Base-by-base conservation (phyloP, 2,888 invertebrate genomes). In the Priapulus caudatus region DNA sequence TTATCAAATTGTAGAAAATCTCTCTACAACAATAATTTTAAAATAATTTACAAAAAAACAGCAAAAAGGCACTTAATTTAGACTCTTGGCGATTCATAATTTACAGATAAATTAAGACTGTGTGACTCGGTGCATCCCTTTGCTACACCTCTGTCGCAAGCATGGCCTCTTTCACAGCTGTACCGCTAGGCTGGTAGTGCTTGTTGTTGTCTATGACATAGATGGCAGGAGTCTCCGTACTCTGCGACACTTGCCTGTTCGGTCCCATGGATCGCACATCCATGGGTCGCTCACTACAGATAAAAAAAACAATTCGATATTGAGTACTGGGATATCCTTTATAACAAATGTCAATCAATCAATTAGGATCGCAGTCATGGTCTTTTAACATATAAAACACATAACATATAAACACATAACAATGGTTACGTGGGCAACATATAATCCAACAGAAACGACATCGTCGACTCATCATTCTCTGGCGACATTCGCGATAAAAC, bases 71-170 rank as follows among this genome's bases (percentile, higher is more conserved):
- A 33, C 33, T 33, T 33, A 33, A 33, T 33, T 33, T 33, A 33
- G 10, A 10, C n/a, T n/a, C n/a, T n/a, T n/a, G 33, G n/a, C n/a
- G n/a, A n/a, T n/a, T n/a, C 33, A 33, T 33, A 33, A 10, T 10
- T 33, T 33, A 33, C 33, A 33, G 33, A 33, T 33, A 33, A 33
- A 33, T 33, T 10, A 33, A 33, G 10, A 10, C 33, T 33, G n/a
- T n/a, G n/a, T 33, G 33, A n/a, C 10, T 33, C 10, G 33, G 33
- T 33, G 33, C 10, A n/a, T 10, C 10, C 33, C 10, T 10, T 10
- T 33, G 33, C 33, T 33, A 33, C 33, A 33, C 33, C 33, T 33
- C 33, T n/a, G 33, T 33, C 10, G 33, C 33, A 33, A 33, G 33
- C 33, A 33, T 33, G 10, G 33, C 10, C 33, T 33, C 33, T 10